These are phyloP conservation scores for Haliclona indistincta DNA, from an alignment of 37 sponge, comb jelly and placozoan species.

Conservation along the genomic window DNA sequence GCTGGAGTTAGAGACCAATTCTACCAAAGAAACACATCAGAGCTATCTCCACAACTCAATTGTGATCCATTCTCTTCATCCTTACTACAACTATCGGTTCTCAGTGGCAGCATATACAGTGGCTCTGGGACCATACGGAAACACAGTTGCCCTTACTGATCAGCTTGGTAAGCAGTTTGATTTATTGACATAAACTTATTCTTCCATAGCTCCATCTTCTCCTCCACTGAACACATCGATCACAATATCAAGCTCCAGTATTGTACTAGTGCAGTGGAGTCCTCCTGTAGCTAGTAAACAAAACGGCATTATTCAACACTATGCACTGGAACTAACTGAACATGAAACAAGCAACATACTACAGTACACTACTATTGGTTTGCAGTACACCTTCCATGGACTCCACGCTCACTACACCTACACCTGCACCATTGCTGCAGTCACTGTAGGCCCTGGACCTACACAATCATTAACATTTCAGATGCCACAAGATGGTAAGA, in stretches of 20 bases:
- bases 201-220: neutral
- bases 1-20: neutral
- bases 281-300: conserved; percentile 2
- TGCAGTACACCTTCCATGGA: conserved; percentile 7
- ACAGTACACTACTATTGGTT: neutral
- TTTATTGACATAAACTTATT: neutral
- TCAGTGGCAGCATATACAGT: neutral
- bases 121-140: neutral
- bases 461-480: no score
- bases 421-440: neutral
- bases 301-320: conserved; percentile 4
- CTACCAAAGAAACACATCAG: neutral
- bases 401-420: conserved; percentile 23
- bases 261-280: neutral
- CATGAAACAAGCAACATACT: neutral
- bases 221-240: neutral
- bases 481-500: no score
- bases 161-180: neutral
- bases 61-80: conserved; percentile 3
- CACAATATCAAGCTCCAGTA: neutral
- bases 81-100: neutral
- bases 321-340: conserved; percentile 6
- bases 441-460: conserved; percentile 1
- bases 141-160: neutral
- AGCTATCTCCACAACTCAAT: neutral